These are phyloP conservation scores for Toxostoma redivivum DNA, from an alignment of 2,113 vertebrate species.

Conservation along the genomic window DNA sequence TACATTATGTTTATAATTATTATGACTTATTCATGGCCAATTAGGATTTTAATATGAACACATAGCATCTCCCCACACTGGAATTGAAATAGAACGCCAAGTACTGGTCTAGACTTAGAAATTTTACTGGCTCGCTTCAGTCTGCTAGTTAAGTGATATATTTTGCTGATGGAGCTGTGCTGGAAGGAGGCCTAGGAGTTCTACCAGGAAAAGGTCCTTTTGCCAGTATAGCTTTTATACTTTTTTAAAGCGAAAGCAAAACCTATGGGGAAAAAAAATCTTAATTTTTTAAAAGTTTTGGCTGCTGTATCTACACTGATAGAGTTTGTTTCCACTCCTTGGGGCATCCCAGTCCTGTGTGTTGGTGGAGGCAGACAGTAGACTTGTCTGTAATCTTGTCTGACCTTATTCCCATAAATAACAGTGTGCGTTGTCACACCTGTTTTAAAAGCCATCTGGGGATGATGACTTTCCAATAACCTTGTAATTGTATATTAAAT, in stretches of 20 bases:
- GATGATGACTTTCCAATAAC: background rate
- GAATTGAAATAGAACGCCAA: background rate
- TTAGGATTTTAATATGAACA: background rate
- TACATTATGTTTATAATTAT: constrained; percentile 1
- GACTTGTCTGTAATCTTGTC: constrained; percentile 11
- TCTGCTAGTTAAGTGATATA: background rate
- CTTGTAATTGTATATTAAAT: background rate
- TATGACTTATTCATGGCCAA: background rate
- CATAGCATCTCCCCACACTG: background rate
- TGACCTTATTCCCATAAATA: constrained; percentile 5
- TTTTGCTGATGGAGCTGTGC: background rate
- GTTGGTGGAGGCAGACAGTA: background rate
- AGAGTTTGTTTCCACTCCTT: background rate
- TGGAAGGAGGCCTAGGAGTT: background rate
- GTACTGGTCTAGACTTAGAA: constrained; percentile 4
- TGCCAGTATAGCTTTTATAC: background rate
- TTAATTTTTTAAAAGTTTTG: background rate
- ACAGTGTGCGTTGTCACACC: background rate
- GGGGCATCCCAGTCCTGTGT: background rate
- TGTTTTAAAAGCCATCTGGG: constrained; percentile 27
- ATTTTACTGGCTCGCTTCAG: background rate
- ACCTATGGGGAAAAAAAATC: background rate
- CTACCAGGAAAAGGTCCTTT: background rate
- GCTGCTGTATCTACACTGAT: background rate
- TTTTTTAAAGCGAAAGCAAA: background rate